A percentile compares a stretch with the other conserved stretches of the same genome.
phyloP scores from a whole-genome alignment of 2,113 vertebrate species.

The Cranoglanis bouderius region DNA sequence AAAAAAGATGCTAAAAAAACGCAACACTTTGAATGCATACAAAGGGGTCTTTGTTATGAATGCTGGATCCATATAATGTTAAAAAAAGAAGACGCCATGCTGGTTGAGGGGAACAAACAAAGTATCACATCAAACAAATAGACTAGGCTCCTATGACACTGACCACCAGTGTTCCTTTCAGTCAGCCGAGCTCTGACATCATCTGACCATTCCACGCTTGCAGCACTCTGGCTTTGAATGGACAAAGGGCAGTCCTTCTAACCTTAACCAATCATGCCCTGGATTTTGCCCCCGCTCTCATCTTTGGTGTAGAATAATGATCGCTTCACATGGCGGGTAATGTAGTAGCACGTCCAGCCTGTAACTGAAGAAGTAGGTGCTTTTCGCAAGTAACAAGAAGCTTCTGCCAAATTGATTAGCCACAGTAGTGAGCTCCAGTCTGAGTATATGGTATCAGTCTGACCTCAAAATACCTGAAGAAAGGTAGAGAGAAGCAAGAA shows the following conservation, averaged over 20 bases:
- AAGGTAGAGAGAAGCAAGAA: neutral
- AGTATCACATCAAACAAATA: conserved; percentile 37
- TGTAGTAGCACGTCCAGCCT: neutral
- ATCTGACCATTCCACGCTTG: conserved; percentile 38
- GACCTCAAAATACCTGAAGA: neutral
- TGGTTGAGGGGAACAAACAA: conserved; percentile 1
- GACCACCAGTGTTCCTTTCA: conserved; percentile 44
- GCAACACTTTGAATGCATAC: conserved; percentile 29
- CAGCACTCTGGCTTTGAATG: conserved; percentile 20
- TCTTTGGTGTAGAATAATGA: neutral
- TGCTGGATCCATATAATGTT: conserved; percentile 11
- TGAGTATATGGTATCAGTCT: neutral
- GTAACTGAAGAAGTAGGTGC: neutral
- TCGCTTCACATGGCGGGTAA: neutral
- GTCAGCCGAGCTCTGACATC: conserved; percentile 47
- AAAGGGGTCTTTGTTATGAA: conserved; percentile 39
- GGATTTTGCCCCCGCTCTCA: conserved; percentile 4
- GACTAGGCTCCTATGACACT: conserved; percentile 30
- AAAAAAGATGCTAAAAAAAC: neutral
- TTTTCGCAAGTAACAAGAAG: neutral
- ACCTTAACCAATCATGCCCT: conserved; percentile 18
- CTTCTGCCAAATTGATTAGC: conserved; percentile 24
- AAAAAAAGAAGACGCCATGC: conserved; percentile 21
- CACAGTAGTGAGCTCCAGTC: neutral
- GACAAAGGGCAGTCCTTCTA: conserved; percentile 33